These are phyloP conservation scores for Cossypha niveicapilla DNA, from an alignment of 2,797 vertebrate species.

Conservation along the genomic window DNA sequence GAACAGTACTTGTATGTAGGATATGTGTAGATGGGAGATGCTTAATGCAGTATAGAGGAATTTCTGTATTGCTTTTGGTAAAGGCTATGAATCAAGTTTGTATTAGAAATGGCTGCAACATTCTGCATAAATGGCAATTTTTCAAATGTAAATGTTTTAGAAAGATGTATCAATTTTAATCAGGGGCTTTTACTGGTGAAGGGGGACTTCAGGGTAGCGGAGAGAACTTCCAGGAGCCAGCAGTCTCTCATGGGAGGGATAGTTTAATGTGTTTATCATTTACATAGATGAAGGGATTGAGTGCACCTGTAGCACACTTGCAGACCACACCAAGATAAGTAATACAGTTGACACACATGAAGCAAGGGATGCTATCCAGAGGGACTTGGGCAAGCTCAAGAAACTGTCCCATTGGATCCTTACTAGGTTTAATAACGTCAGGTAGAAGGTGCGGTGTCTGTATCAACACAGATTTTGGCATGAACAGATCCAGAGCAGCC, in stretches of 20 bases:
- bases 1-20: not conserved
- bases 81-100: not conserved
- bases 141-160: not conserved
- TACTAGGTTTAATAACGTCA: not conserved
- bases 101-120: not conserved
- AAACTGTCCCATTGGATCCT: not conserved
- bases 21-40: not conserved
- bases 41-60: not conserved
- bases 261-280: not conserved
- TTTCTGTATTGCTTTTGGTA: not conserved
- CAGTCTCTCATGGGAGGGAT: not conserved
- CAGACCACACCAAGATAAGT: not conserved
- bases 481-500: not conserved
- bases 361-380: not conserved
- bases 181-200: not conserved
- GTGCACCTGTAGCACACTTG: accelerated
- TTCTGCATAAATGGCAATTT: not conserved
- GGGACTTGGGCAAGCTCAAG: not conserved
- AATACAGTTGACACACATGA: not conserved
- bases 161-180: not conserved
- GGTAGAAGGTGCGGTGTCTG: not conserved
- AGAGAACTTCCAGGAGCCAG: not conserved
- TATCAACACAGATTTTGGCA: not conserved
- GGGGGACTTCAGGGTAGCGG: not conserved
- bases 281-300: not conserved